Conservation (phyloP, 2,888 invertebrate genomes). For the Pristionchus exspectatus region DNA sequence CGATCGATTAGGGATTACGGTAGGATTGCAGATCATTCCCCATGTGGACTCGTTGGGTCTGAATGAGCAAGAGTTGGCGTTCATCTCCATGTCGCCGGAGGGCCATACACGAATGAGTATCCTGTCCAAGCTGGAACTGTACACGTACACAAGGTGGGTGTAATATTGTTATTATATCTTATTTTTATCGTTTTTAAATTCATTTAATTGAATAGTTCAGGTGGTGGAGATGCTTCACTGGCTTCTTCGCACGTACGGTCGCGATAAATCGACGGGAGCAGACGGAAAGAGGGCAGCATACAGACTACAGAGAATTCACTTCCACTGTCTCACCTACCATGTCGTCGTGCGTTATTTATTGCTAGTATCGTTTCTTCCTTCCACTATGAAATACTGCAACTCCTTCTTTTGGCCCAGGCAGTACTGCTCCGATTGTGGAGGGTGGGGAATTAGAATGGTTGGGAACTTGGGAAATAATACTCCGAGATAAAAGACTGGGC, state of each 20-base stretch:
- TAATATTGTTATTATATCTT: slow-evolving; percentile 62
- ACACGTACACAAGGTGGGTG: slow-evolving; percentile 79
- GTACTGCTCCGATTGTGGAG: too few species aligned
- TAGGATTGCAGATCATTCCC: slow-evolving; percentile 78
- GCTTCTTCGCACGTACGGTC: slow-evolving; percentile 80
- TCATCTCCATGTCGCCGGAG: slow-evolving; percentile 79
- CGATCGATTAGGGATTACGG: neutral
- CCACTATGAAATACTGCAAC: neutral
- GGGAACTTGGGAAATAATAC: too few species aligned
- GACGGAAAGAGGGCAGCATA: slow-evolving; percentile 70
- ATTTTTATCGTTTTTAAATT: neutral
- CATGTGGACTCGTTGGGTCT: slow-evolving; percentile 80
- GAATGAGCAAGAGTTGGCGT: slow-evolving; percentile 81
- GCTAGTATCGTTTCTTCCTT: neutral
- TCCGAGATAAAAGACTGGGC: too few species aligned
- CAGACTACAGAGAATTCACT: slow-evolving; percentile 80
- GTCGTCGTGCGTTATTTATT: slow-evolving; percentile 78
- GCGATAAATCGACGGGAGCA: slow-evolving; percentile 75
- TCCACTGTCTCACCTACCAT: slow-evolving; percentile 81
- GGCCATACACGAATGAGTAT: slow-evolving; percentile 79
- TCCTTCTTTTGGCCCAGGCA: too few species aligned
- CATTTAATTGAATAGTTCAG: slow-evolving; percentile 62
- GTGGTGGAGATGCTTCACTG: slow-evolving; percentile 81
- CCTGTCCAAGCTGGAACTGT: slow-evolving; percentile 77
- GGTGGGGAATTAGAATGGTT: too few species aligned